Percentiles rank a stretch among this genome's conserved stretches.
These are phyloP conservation scores for Drosophila mimica DNA, from an alignment of 2,888 invertebrate species.

Conservation along the genomic window DNA sequence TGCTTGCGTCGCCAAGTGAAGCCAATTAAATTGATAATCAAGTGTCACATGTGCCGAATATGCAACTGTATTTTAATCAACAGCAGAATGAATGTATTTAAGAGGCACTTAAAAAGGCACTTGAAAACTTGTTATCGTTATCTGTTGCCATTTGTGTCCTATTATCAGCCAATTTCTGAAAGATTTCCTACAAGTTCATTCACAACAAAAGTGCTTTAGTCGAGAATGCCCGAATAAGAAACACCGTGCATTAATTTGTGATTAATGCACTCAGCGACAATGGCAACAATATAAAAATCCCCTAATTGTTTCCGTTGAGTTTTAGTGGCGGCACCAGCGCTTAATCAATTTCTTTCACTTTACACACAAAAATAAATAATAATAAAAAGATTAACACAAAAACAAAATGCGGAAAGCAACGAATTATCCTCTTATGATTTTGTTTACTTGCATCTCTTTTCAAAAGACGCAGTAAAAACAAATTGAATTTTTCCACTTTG, in stretches of 20 bases:
- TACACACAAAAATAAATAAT: neutral
- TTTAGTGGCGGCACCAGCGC: neutral
- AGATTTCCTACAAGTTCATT: constrained; percentile 60
- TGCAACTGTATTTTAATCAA: constrained; percentile 12
- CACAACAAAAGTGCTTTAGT: constrained; percentile 27
- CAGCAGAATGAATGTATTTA: neutral
- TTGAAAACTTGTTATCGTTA: constrained; percentile 31
- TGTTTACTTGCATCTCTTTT: constrained; percentile 1
- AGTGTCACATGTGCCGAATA: neutral
- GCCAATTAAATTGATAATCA: constrained; percentile 33
- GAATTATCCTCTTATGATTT: neutral
- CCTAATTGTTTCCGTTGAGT: neutral
- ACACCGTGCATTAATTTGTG: neutral
- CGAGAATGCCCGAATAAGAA: neutral
- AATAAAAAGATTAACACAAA: neutral
- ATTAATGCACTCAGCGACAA: neutral
- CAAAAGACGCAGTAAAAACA: neutral
- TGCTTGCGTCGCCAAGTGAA: neutral
- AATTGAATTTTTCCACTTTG: neutral
- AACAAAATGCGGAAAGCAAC: neutral
- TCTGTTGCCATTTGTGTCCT: constrained; percentile 1
- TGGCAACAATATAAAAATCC: neutral
- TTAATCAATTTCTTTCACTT: neutral
- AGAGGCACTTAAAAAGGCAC: constrained; percentile 20
- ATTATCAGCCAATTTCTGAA: constrained; percentile 7